These are phyloP conservation scores for Phlogophora meticulosa DNA, from an alignment of 2,888 invertebrate species.

Conservation along the genomic window DNA sequence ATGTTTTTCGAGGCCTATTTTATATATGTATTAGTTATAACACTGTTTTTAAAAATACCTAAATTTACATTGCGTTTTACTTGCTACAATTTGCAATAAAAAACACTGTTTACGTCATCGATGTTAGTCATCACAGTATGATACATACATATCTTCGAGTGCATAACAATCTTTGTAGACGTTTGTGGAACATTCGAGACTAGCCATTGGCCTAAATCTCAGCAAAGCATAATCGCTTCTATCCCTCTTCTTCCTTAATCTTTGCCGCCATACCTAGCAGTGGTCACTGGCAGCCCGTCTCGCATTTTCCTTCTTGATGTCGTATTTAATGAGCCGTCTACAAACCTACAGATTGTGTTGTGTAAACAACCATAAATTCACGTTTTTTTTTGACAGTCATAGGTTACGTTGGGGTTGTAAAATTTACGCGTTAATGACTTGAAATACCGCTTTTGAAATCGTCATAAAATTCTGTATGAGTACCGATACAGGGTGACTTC, in stretches of 20 bases:
- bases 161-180: neutral
- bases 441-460: constrained; percentile 47
- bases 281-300: constrained; percentile 67
- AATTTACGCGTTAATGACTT: constrained; percentile 64
- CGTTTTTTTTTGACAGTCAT: constrained; percentile 69
- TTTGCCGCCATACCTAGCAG: constrained; percentile 65
- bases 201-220: too few relatives aligned
- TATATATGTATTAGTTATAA: neutral
- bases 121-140: constrained; percentile 3
- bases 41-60: neutral
- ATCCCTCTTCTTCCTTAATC: constrained; percentile 48
- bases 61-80: too few relatives aligned
- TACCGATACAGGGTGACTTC: neutral
- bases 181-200: constrained; percentile 21
- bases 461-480: constrained; percentile 17
- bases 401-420: constrained; percentile 63
- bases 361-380: constrained; percentile 76
- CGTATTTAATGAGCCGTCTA: constrained; percentile 84
- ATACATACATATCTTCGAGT: neutral
- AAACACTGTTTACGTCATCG: neutral
- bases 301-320: constrained; percentile 79
- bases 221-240: constrained; percentile 36
- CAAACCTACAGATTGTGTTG: constrained; percentile 68
- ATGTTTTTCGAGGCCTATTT: neutral
- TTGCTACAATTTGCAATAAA: neutral